Conservation (phyloP, 2,888 invertebrate species). For the Eubasilissa splendida region DNA sequence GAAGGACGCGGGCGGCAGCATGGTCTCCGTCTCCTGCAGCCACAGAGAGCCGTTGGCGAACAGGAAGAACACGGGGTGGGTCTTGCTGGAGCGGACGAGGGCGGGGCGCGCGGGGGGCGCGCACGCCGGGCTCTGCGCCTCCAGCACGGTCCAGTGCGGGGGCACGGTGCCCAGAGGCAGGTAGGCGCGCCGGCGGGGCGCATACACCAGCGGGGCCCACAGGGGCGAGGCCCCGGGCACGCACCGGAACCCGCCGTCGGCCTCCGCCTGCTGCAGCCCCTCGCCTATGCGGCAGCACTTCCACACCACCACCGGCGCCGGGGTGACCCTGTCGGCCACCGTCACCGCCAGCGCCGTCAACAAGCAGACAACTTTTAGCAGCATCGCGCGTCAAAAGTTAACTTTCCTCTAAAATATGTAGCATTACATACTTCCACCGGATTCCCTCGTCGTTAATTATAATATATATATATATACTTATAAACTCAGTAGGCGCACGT, state of each 20-base stretch:
- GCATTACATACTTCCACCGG: conserved; percentile 31
- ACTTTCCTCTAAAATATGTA: conserved; percentile 33
- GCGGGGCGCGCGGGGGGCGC: conserved; percentile 63
- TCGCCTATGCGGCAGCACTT: conserved; percentile 74
- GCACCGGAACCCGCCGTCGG: conserved; percentile 63
- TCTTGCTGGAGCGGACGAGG: conserved; percentile 66
- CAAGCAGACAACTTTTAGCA: conserved; percentile 26
- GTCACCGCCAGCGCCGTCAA: conserved; percentile 14
- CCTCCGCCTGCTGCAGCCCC: conserved; percentile 66
- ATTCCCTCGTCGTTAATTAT: background rate
- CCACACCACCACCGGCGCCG: conserved; percentile 64
- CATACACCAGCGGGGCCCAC: conserved; percentile 76
- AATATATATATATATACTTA: background rate
- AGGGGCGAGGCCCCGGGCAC: conserved; percentile 61
- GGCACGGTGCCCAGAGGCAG: conserved; percentile 68
- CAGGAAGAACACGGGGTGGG: conserved; percentile 69
- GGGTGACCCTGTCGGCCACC: conserved; percentile 59
- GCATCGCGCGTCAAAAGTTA: conserved; percentile 17
- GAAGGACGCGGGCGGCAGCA: conserved; percentile 74
- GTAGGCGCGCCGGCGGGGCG: conserved; percentile 67
- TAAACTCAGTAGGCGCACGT: background rate
- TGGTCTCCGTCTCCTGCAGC: conserved; percentile 68
- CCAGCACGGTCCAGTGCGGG: conserved; percentile 68
- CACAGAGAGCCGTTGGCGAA: conserved; percentile 78
- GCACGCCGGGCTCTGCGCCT: conserved; percentile 64